phyloP scores from a whole-genome alignment of 2,888 invertebrate species.

The Ichneumoninae sp. region DNA sequence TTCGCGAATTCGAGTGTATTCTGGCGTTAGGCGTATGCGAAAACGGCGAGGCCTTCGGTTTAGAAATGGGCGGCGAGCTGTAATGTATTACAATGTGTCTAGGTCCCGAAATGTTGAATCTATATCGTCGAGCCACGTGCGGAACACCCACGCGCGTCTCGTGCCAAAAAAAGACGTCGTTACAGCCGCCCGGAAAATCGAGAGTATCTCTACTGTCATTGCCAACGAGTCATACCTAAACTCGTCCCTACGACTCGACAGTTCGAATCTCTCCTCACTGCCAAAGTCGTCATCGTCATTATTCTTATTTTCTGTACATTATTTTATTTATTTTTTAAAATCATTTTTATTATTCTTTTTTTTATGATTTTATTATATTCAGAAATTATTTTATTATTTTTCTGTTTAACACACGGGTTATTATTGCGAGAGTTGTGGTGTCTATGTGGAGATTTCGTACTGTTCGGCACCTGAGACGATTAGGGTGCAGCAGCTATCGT shows the following conservation, averaged over 20 bases:
- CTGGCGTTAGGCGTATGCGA: not conserved
- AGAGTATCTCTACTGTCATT: constrained; percentile 26
- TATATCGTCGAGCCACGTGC: constrained; percentile 61
- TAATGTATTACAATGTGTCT: constrained; percentile 64
- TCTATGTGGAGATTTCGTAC: not conserved
- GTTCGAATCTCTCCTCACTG: constrained; percentile 19
- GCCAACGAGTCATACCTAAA: constrained; percentile 1
- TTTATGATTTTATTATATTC: too few species aligned
- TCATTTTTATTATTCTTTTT: not conserved
- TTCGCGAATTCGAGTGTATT: not conserved
- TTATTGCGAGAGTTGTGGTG: not conserved
- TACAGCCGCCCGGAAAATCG: constrained; percentile 49
- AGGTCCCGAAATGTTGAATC: constrained; percentile 41
- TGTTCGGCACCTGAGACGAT: constrained; percentile 31
- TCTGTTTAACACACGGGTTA: not conserved
- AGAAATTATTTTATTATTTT: too few species aligned
- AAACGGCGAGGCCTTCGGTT: not conserved
- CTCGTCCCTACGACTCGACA: not conserved
- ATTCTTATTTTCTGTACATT: not conserved
- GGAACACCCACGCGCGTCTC: constrained; percentile 64
- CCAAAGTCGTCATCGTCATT: constrained; percentile 3
- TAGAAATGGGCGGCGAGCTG: not conserved
- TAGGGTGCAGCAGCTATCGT: not conserved
- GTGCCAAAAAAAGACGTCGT: constrained; percentile 64
- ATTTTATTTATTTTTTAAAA: too few species aligned